Percentiles rank a stretch among this genome's conserved stretches.
Evolutionary conservation across 2,888 invertebrate species (phyloP).

Genomic region (Heteromyza rotundicornis): DNA sequence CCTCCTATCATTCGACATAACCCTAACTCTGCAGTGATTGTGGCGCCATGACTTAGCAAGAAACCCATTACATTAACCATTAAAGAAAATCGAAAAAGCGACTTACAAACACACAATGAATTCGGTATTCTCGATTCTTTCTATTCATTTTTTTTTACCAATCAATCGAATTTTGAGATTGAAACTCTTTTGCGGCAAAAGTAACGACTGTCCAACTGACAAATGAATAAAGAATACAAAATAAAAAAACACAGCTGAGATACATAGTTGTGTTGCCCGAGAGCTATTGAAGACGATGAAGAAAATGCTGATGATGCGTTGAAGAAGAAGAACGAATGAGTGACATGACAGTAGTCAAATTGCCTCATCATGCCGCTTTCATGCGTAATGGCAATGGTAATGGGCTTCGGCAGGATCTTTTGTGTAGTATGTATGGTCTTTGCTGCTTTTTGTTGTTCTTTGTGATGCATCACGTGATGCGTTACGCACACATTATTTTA

Average conservation of each 20-base stretch:
- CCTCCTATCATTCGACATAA: too few relatives aligned
- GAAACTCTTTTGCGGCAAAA: slow-evolving; percentile 42
- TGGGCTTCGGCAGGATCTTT: slow-evolving; percentile 31
- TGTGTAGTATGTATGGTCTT: slow-evolving; percentile 1
- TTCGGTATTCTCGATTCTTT: slow-evolving; percentile 39
- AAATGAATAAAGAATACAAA: too few relatives aligned
- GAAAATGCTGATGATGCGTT: not conserved
- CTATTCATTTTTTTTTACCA: slow-evolving; percentile 32
- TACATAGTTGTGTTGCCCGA: not conserved
- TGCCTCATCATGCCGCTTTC: slow-evolving; percentile 44
- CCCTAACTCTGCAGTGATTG: too few relatives aligned
- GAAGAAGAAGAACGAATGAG: slow-evolving; percentile 30
- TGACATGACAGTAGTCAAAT: slow-evolving; percentile 48
- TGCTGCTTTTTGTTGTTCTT: slow-evolving; percentile 27
- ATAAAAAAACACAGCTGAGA: not conserved
- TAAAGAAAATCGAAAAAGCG: slow-evolving; percentile 35
- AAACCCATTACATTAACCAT: slow-evolving; percentile 41
- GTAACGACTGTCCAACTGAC: too few relatives aligned
- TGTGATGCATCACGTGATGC: slow-evolving; percentile 7
- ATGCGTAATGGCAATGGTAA: slow-evolving; percentile 41
- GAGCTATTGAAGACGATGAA: not conserved
- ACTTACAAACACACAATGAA: slow-evolving; percentile 12
- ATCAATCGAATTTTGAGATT: slow-evolving; percentile 46
- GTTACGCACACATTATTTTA: slow-evolving; percentile 11
- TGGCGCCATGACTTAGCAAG: slow-evolving; percentile 47